These are phyloP conservation scores for Ceratosolen solmsi DNA, from an alignment of 1,140 invertebrate genomes.

Conservation along the genomic window DNA sequence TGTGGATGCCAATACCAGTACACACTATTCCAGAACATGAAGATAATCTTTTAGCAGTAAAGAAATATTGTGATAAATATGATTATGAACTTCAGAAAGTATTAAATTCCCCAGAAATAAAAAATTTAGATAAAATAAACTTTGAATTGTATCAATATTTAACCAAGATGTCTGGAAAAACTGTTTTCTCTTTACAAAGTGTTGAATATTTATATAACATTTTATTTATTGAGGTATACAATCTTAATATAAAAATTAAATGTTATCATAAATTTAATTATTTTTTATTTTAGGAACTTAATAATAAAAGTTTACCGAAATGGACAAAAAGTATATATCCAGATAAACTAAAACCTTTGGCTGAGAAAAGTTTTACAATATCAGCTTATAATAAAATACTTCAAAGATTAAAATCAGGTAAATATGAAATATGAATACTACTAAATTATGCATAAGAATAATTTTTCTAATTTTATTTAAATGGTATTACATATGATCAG, in stretches of 20 bases:
- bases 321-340: constrained; percentile 80
- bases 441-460: background rate
- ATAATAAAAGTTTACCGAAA: constrained; percentile 82
- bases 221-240: constrained; percentile 79
- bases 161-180: constrained; percentile 76
- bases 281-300: constrained; percentile 70
- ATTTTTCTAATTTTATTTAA: background rate
- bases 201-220: constrained; percentile 80
- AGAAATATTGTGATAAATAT: constrained; percentile 80
- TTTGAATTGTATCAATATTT: constrained; percentile 79
- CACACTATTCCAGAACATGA: constrained; percentile 81
- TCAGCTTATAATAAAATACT: constrained; percentile 72
- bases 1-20: constrained; percentile 93
- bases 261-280: background rate
- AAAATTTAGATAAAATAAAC: constrained; percentile 76
- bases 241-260: background rate
- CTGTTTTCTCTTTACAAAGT: constrained; percentile 72
- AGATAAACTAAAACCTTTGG: constrained; percentile 72
- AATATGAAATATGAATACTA: constrained; percentile 23
- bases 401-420: constrained; percentile 73
- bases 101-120: constrained; percentile 76
- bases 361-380: constrained; percentile 75
- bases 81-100: constrained; percentile 75
- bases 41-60: constrained; percentile 80
- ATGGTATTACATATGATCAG: constrained; percentile 64